These are phyloP conservation scores for Mionectes macconnelli DNA, from an alignment of 2,113 vertebrate species.

Conservation along the genomic window DNA sequence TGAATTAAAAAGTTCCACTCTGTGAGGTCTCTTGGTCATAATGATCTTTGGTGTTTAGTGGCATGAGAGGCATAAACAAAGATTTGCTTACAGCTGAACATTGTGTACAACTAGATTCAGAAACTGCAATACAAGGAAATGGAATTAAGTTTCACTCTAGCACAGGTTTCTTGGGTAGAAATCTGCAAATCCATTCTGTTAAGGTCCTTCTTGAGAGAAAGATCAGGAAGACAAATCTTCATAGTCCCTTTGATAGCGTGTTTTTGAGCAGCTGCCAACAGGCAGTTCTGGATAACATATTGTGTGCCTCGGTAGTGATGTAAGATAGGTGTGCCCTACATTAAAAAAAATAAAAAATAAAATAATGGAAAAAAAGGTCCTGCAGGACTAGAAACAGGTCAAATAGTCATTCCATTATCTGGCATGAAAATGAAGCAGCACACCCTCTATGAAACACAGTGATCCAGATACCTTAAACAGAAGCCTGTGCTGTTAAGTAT, in stretches of 20 bases:
- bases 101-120: background rate
- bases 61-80: background rate
- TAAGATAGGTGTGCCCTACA: background rate
- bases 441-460: background rate
- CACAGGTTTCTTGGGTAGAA: background rate
- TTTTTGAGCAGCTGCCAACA: background rate
- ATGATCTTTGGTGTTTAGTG: background rate
- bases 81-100: background rate
- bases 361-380: background rate
- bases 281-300: background rate
- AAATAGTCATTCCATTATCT: background rate
- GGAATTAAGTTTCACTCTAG: background rate
- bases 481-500: background rate
- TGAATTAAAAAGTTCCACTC: background rate
- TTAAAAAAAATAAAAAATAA: background rate
- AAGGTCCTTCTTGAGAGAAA: background rate
- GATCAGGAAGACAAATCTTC: background rate
- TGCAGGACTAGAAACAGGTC: background rate
- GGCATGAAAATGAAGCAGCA: background rate
- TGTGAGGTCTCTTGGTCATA: background rate
- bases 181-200: background rate
- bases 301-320: fast-evolving
- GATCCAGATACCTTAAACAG: background rate
- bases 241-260: background rate
- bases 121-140: background rate